Evolutionary conservation across 2,113 vertebrate genomes (phyloP), one percentile per base, ranked within the genome.

Genomic region (Dasyornis broadbenti): DNA sequence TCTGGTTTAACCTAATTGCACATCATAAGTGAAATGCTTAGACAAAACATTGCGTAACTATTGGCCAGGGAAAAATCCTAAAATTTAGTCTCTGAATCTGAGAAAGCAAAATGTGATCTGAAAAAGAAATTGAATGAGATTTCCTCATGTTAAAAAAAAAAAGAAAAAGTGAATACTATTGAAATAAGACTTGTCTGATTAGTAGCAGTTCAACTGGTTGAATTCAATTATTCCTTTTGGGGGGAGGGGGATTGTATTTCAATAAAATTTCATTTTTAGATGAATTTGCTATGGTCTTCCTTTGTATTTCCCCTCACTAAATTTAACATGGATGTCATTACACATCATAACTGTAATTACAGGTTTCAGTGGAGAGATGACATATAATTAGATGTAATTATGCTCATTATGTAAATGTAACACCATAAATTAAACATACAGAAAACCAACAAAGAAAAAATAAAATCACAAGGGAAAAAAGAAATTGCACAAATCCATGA

Each of bases 331-430:
- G 60, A 82, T 94, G 65, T 59, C 91, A 90, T 77, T 70, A 76
- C 50, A 93, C 64, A 93, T 69, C 81, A 70, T 73, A 96, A 94
- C 89, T 90, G 22, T 92, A 97, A 97, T 97, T 94, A 95, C 42
- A 95, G 84, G 68, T 96, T 97, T 92, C 92, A 94, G 61, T 68
- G 39, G 75, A 50, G 79, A 88, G 68, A 95, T 84, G 57, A 81
- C 53, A 95, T 61, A 84, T 88, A 95, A 96, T 94, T 96, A 90
- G 60, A 81, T 64, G 35, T 37, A 94, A 95, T 94, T 88, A 93
- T 6, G 4, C 33, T 94, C 54, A 94, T 87, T 96, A 95, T 92
- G 76, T 64, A 94, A 95, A 95, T 35, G 14, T 19, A 73, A 89
- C 31, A 57, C 30, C 71, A 50, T 77, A 83, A 92, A 96, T 93